Evolutionary conservation across 2,888 invertebrate genomes (phyloP), one percentile per base, ranked within the genome.

Genomic region (Brenthis ino): DNA sequence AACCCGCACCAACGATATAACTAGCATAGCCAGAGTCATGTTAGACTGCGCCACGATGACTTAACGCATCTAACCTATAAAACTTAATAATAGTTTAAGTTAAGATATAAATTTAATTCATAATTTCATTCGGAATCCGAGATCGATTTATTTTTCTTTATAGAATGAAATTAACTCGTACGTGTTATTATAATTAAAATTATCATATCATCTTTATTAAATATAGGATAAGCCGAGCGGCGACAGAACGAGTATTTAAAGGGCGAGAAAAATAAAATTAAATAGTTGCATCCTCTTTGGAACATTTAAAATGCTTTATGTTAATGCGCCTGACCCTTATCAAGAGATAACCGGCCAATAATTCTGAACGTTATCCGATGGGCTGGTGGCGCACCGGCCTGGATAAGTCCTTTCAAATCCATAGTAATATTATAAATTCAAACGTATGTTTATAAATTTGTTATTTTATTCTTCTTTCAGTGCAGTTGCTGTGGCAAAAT

Each of bases 271-370:
- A 72, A 63, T 71, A 73, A 72, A 72, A 75, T 68, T 64, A 72
- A 69, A 70, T 65, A 69, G 63, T 68, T 64, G 60, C 58, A 70
- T 70, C 68, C 72, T 71, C 72, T 68, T 71, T 72, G 68, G 72
- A 75, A 76, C 75, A 76, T 75, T 77, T 75, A 75, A 76, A 75
- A 76, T 76, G 72, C 76, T 77, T 77, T 77, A 77, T 73, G 75
- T 72, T 74, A 74, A 76, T 74, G 73, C 66, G 53, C 65, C 71
- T 67, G 74, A 76, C 78, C 77, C 77, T 79, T 76, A 79, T 79
- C 78, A 75, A 65, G 57, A 68, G 71, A 69, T 73, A 75, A 69
- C 73, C 70, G 74, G 66, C 72, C 71, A 70, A 73, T 72, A 68
- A 72, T 71, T 72, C 71, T 68, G 69, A 72, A 68, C 63, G 68